Base-by-base conservation (phyloP, 2,113 vertebrate species). In the Vanacampus margaritifer region DNA sequence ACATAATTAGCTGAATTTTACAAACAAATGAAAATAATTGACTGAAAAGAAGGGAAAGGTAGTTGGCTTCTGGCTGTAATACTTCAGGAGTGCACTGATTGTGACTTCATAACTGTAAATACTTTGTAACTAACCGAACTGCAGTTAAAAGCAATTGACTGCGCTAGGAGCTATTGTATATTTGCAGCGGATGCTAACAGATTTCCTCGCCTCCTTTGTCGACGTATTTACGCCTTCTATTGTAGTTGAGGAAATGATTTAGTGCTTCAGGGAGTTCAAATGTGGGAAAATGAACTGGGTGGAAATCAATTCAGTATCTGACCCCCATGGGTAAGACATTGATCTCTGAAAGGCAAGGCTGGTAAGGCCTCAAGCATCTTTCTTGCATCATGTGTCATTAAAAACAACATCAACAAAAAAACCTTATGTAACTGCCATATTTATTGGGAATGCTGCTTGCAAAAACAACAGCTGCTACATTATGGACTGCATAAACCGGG, bases 231-330 rank as follows among this genome's bases (percentile, higher is more conserved):
- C 59, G 84, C 54, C 50, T 73, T 69, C 61, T 57, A 80, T 77
- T 77, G 76, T 70, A 53, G 53, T 79, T 5, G 9, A 68, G 73
- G 67, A 81, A 80, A 78, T 79, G 54, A 81, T 84, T 80, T 79
- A 79, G 71, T 82, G 73, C 73, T 81, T 82, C 76, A 81, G 48
- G 78, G 78, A 83, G 59, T 80, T 80, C 68, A 73, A 73, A 79
- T 79, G 75, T 79, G 80, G 70, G 75, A 83, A 80, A 82, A 79
- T 75, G 72, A 65, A 85, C 51, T 58, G 39, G 58, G 73, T 54
- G 70, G 45, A 74, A 88, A 84, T 82, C 82, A 74, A 84, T 82
- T 75, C 45, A 1, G 32, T 76, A 74, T 78, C 50, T 82, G 77
- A 85, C 84, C 79, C 66, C 60, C 19, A 23, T 65, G 78, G 80